These are phyloP conservation scores for Gymnothorax reevesii DNA, from an alignment of 2,797 vertebrate genomes.

Conservation along the genomic window DNA sequence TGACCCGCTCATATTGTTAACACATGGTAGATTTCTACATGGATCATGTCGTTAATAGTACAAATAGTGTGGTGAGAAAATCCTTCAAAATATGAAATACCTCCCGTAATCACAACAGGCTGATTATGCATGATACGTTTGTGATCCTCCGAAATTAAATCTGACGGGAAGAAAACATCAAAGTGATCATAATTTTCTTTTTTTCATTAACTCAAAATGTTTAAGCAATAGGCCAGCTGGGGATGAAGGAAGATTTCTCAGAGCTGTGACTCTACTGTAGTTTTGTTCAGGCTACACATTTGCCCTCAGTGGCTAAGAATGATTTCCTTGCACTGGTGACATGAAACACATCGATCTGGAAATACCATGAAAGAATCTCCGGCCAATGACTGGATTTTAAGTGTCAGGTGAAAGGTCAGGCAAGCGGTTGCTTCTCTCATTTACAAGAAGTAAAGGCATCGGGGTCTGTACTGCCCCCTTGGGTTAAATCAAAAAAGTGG, in stretches of 20 bases:
- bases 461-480: slow-evolving; percentile 18
- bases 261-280: not conserved
- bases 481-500: slow-evolving; percentile 1
- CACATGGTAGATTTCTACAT: not conserved
- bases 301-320: not conserved
- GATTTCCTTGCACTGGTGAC: too few species aligned
- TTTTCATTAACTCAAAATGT: not conserved
- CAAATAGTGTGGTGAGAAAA: not conserved
- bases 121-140: not conserved
- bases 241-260: not conserved
- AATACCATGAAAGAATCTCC: slow-evolving; percentile 8
- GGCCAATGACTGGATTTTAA: not conserved
- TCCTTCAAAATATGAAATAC: not conserved
- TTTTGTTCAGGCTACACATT: not conserved
- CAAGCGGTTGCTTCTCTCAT: not conserved
- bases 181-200: not conserved
- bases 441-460: not conserved
- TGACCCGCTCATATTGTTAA: not conserved
- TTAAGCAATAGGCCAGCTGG: not conserved
- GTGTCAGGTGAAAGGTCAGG: not conserved
- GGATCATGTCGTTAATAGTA: not conserved
- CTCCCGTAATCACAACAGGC: not conserved
- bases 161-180: not conserved
- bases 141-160: not conserved
- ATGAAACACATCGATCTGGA: not conserved